Percentiles rank a stretch among this genome's conserved stretches.
Evolutionary conservation across 2,888 invertebrate species (phyloP).

Genomic region (Troglohyphantes excavatus): DNA sequence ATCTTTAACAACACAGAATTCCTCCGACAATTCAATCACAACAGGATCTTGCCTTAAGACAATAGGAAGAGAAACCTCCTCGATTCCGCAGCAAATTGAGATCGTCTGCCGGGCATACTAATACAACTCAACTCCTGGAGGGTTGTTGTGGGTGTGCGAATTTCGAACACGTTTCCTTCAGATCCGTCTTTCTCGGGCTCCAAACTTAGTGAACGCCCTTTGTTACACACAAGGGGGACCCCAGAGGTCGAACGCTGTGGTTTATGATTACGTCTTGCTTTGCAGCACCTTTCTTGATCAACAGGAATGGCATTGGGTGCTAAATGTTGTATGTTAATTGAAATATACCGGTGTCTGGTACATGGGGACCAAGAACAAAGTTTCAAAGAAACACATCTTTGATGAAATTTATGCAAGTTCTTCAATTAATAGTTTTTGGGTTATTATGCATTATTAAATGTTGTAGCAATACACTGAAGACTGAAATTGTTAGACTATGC

Average conservation of each 20-base stretch:
- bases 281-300: background rate
- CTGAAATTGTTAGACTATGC: too few species aligned
- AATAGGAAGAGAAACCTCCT: constrained; percentile 1
- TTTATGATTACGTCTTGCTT: constrained; percentile 52
- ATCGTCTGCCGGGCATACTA: constrained; percentile 27
- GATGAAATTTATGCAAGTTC: too few species aligned
- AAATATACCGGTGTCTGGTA: too few species aligned
- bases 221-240: constrained; percentile 15
- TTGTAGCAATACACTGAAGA: too few species aligned
- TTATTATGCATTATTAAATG: too few species aligned
- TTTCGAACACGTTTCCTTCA: constrained; percentile 50
- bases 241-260: constrained; percentile 38
- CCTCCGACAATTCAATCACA: background rate
- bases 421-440: too few species aligned
- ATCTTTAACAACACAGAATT: too few species aligned
- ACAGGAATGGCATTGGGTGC: background rate
- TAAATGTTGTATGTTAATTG: too few species aligned
- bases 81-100: background rate
- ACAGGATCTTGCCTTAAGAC: constrained; percentile 20
- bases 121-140: background rate
- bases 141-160: constrained; percentile 14
- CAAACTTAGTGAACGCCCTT: constrained; percentile 48
- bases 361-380: too few species aligned
- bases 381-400: too few species aligned
- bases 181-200: constrained; percentile 66